A percentile compares a stretch with the other conserved stretches of the same genome.
Evolutionary conservation across 2,888 invertebrate genomes (phyloP).

Genomic region (Drosophila longiperda): DNA sequence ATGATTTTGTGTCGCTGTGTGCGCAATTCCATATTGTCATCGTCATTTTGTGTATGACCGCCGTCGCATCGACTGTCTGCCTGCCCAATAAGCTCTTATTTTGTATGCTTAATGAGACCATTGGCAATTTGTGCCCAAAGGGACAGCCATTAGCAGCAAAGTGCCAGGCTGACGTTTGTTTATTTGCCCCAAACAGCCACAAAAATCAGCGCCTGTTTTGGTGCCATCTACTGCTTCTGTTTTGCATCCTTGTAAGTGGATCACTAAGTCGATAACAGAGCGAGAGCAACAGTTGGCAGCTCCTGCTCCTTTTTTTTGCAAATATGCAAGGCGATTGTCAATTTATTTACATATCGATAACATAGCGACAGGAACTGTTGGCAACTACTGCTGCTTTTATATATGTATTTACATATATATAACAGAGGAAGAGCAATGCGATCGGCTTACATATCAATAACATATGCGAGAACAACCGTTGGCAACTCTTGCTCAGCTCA

Average conservation of each 20-base stretch:
- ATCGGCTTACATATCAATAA: constrained; percentile 12
- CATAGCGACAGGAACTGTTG: background rate
- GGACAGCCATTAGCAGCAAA: constrained; percentile 63
- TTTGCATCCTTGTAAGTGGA: constrained; percentile 16
- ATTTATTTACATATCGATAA: too few species aligned
- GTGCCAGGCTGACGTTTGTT: constrained; percentile 30
- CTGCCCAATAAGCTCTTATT: constrained; percentile 69
- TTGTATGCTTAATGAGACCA: constrained; percentile 72
- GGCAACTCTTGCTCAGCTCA: background rate
- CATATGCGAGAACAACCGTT: background rate
- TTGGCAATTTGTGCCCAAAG: constrained; percentile 64
- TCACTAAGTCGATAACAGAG: background rate
- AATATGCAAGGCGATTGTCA: too few species aligned
- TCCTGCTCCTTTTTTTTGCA: background rate
- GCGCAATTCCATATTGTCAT: constrained; percentile 76
- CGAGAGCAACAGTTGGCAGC: constrained; percentile 4
- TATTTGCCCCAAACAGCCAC: background rate
- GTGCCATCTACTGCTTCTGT: background rate
- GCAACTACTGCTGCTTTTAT: constrained; percentile 1
- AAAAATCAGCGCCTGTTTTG: constrained; percentile 3
- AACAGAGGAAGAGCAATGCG: background rate
- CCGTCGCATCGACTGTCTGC: constrained; percentile 25
- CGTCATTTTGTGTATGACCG: constrained; percentile 51
- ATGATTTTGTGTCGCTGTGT: constrained; percentile 75
- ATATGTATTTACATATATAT: background rate